A percentile compares a stretch with the other conserved stretches of the same genome.
Conservation (phyloP, 2,113 vertebrate genomes). For the Rhea pennata region DNA sequence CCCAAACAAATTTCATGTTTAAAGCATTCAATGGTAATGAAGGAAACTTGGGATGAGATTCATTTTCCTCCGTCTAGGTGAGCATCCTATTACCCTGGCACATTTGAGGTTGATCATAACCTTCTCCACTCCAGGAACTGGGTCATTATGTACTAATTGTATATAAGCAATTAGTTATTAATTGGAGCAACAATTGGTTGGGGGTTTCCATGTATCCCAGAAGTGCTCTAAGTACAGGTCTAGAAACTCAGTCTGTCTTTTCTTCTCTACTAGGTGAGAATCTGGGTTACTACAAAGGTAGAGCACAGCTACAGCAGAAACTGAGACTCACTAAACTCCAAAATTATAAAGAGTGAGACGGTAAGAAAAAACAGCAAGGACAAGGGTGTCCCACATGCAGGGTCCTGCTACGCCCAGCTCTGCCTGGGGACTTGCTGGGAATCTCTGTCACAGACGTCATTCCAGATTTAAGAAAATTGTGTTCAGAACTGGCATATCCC, state of each 20-base stretch:
- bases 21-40: neutral
- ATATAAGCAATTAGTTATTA: neutral
- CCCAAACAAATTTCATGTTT: neutral
- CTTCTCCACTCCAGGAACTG: neutral
- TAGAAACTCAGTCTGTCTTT: too few species aligned
- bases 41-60: neutral
- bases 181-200: neutral
- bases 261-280: too few species aligned
- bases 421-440: neutral
- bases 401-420: neutral
- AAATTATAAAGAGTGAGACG: too few species aligned
- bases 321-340: too few species aligned
- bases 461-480: neutral
- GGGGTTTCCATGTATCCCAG: neutral
- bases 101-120: neutral
- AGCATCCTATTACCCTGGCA: neutral
- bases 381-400: neutral
- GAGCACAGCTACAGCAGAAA: too few species aligned
- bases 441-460: neutral
- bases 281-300: too few species aligned
- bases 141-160: too few species aligned
- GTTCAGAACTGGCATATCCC: neutral
- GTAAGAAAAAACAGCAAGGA: neutral
- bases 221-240: too few species aligned
- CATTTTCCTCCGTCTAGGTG: rapidly evolving